Evolutionary conservation across 2,888 invertebrate genomes (phyloP), one percentile per base, ranked within the genome.

Genomic region (Chloroclysta siterata): DNA sequence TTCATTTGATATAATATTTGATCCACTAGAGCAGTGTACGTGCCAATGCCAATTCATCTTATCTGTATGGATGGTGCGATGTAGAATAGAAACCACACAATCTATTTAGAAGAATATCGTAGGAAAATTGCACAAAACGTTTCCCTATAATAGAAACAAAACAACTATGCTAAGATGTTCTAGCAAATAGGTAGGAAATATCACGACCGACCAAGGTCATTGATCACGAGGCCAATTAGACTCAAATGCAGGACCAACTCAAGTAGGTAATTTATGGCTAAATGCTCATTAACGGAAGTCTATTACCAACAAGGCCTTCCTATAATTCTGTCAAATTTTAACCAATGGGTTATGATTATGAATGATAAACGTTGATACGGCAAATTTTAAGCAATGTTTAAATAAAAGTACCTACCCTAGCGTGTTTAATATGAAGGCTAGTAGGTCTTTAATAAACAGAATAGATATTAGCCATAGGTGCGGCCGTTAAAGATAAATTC

Each of bases 61-160:
- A 56, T 56, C 55, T 39, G 8, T 39, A 39, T 48, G 36, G 22
- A 56, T 48, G 36, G 13, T 48, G 13, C 15, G 33, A 54, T 54
- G 48, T 56, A n/a, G 55, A 56, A 56, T 56, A n/a, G 55, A 56
- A 56, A 56, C 39, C 11, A 33, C 10, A 47, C 33, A 41, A 17
- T 22, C 36, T 55, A 55, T 55, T 46, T 22, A 47, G 39, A 6
- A n/a, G 13, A 33, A 11, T 29, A 47, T 33, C 54, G 33, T 33
- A 39, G 36, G 11, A 39, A 55, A 44, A 54, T 33, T 54, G 54
- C 54, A 33, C 42, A 44, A 42, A 54, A 39, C 36, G 36, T 13
- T 28, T 33, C 10, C 7, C 5, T 46, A 39, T 10, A 39, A 14
- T 2, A 36, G 11, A 33, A 46, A 53, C 8, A 39, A n/a, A 39